Conservation (phyloP, 2,113 vertebrate genomes). For the Nycticryphes semicollaris region DNA sequence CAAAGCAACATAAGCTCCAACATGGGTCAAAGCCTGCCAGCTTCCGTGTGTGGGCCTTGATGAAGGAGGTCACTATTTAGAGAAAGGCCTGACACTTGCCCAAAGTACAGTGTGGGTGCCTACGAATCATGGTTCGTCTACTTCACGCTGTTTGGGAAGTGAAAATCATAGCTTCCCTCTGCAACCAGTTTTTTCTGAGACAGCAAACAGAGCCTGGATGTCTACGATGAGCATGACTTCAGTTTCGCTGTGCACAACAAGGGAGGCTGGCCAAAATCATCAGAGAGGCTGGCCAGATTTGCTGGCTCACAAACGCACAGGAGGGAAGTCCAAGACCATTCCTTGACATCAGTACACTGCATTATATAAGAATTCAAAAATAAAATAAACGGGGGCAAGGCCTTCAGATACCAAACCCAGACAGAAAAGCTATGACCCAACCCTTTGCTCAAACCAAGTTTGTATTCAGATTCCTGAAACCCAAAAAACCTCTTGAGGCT, state of each 20-base stretch:
- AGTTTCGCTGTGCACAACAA: neutral
- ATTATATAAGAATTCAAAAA: neutral
- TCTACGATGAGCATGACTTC: neutral
- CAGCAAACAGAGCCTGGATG: neutral
- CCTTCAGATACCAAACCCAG: neutral
- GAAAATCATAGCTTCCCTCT: neutral
- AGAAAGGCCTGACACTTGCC: neutral
- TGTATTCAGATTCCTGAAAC: neutral
- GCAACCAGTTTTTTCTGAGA: neutral
- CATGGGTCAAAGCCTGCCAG: neutral
- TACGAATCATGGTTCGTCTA: neutral
- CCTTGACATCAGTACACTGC: neutral
- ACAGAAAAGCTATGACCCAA: neutral
- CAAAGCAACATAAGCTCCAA: neutral
- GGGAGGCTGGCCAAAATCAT: neutral
- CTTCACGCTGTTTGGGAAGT: neutral
- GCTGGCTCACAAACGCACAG: neutral
- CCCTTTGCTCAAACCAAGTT: neutral
- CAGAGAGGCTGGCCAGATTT: neutral
- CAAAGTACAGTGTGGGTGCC: rapidly evolving
- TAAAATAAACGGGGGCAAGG: neutral
- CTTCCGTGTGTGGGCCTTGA: neutral
- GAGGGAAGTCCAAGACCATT: neutral
- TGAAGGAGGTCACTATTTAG: neutral
- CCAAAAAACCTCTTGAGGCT: neutral